phyloP scores from a whole-genome alignment of 2,888 invertebrate species.

The Zonitis immaculata region DNA sequence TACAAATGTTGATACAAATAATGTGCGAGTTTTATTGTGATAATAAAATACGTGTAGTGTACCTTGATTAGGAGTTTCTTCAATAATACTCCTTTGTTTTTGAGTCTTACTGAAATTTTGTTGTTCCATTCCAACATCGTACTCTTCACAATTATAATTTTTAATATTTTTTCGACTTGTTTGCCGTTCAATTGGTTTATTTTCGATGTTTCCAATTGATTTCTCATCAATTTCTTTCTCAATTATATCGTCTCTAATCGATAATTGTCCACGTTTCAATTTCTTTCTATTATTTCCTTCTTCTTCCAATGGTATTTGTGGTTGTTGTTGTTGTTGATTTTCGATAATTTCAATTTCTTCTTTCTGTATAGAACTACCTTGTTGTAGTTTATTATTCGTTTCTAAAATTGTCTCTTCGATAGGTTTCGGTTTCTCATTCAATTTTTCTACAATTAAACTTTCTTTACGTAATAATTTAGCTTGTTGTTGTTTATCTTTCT shows the following conservation, averaged over 20 bases:
- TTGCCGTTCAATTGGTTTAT: slow-evolving; percentile 26
- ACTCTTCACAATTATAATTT: slow-evolving; percentile 53
- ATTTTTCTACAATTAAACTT: slow-evolving; percentile 15
- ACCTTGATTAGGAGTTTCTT: slow-evolving; percentile 55
- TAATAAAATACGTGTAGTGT: slow-evolving; percentile 2
- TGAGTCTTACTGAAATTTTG: slow-evolving; percentile 60
- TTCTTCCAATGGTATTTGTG: slow-evolving; percentile 25
- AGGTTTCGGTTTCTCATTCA: not conserved
- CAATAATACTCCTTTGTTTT: slow-evolving; percentile 65
- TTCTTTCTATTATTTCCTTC: slow-evolving; percentile 30
- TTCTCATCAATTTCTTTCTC: slow-evolving; percentile 7
- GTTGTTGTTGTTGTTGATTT: slow-evolving; percentile 16
- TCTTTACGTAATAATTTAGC: slow-evolving; percentile 33
- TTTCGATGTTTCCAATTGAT: slow-evolving; percentile 19
- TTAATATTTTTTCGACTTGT: slow-evolving; percentile 34
- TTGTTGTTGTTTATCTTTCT: slow-evolving; percentile 40
- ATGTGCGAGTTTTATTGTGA: not conserved
- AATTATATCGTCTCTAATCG: slow-evolving; percentile 24
- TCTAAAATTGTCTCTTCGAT: not conserved
- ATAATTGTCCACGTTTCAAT: slow-evolving; percentile 38
- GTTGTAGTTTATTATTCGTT: not conserved
- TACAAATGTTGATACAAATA: slow-evolving; percentile 6
- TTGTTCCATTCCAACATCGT: slow-evolving; percentile 60
- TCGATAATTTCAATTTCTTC: slow-evolving; percentile 25
- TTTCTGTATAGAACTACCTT: slow-evolving; percentile 22